Evolutionary conservation across 2,888 invertebrate species (phyloP), one percentile per base, ranked within the genome.

Genomic region (Amaurobius ferox): DNA sequence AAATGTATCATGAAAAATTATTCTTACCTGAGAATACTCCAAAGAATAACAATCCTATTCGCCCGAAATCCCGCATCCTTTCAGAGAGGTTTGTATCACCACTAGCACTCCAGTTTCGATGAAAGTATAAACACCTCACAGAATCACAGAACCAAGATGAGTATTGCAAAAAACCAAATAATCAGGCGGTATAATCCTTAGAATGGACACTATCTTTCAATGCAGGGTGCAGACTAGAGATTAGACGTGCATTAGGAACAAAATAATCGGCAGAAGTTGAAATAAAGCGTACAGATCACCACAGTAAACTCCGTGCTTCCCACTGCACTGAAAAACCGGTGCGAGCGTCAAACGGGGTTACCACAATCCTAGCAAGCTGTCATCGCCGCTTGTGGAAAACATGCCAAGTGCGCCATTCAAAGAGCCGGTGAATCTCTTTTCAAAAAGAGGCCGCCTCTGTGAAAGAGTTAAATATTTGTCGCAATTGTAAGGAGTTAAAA

Each of bases 291-390:
- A 62, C 19, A 23, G 35, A 28, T 44, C 26, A 23, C 29, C 70
- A 16, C 13, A 7, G 13, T n/a, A 55, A 67, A 40, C 67, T 7
- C 16, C 30, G 35, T 26, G 29, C 73, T 67, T 55, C 29, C 81
- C 61, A 72, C 79, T 79, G 68, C 81, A 74, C 81, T 81, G 81
- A 74, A 81, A 81, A 81, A 81, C 81, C 81, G 74, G 81, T 81
- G 68, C 81, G 62, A 79, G 79, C 79, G 79, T 79, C 79, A 79
- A 79, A 67, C 29, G 55, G 80, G 74, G 81, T 81, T 73, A 68
- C 74, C 61, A 68, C 23, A 68, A 40, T n/a, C 55, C n/a, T 28
- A 40, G 23, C 28, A 5, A 64, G 32, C 44, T 81, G 70, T 74
- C 73, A 72, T 68, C 74, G 74, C 80, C 81, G 67, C 68, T 55